A percentile compares a stretch with the other conserved stretches of the same genome.
These are phyloP conservation scores for Phylloscopus whistleri DNA, from an alignment of 2,113 vertebrate genomes.

Conservation along the genomic window DNA sequence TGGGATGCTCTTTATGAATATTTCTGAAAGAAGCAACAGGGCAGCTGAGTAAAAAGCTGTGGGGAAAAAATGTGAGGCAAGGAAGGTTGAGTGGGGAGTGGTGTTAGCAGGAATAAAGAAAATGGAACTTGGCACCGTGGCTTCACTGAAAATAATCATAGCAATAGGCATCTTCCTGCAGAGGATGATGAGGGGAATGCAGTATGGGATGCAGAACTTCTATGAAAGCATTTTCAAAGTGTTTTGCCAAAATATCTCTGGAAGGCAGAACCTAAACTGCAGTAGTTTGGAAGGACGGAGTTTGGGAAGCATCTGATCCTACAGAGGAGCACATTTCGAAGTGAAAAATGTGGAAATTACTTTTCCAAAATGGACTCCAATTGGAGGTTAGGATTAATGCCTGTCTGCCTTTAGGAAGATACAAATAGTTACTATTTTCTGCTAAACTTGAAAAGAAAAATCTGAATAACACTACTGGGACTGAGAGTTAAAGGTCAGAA, in stretches of 20 bases:
- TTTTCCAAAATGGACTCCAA: background rate
- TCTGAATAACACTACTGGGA: conserved; percentile 30
- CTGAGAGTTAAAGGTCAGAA: conserved; percentile 57
- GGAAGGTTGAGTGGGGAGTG: background rate
- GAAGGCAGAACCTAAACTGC: background rate
- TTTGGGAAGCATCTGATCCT: background rate
- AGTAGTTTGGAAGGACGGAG: background rate
- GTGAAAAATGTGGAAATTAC: background rate
- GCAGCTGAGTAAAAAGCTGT: background rate
- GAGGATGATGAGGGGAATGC: background rate
- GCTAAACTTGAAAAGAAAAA: conserved; percentile 12
- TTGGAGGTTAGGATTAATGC: background rate
- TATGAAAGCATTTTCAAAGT: background rate
- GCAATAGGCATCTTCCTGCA: background rate
- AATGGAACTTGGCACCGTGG: background rate
- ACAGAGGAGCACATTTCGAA: background rate
- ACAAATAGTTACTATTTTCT: conserved; percentile 33
- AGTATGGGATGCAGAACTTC: background rate
- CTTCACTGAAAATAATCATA: background rate
- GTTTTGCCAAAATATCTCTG: background rate
- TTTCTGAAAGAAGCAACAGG: background rate
- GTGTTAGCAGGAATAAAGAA: background rate
- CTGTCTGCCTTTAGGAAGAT: background rate
- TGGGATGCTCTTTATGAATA: background rate
- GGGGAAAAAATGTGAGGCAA: background rate